Percentiles rank a stretch among this genome's conserved stretches.
These are phyloP conservation scores for Sinotaia quadrata DNA, from an alignment of 2,888 invertebrate genomes.

Conservation along the genomic window DNA sequence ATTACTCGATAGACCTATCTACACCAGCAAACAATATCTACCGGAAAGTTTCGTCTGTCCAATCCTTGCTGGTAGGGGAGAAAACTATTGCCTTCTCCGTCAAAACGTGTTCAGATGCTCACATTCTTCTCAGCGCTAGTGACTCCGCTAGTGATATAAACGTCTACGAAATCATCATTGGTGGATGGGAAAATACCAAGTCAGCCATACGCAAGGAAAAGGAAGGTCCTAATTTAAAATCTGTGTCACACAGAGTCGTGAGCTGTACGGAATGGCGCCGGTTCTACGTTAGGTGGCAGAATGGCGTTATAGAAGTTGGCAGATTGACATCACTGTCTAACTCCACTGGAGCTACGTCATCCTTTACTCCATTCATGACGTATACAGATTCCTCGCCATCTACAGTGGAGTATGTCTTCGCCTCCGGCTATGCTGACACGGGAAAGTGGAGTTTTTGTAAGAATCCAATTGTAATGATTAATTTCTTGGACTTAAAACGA, in stretches of 20 bases:
- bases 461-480: too few relatives aligned
- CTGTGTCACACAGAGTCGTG: slow-evolving; percentile 34
- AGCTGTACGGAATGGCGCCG: slow-evolving; percentile 38
- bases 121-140: slow-evolving; percentile 78
- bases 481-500: too few relatives aligned
- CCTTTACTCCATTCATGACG: slow-evolving; percentile 41
- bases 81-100: slow-evolving; percentile 79
- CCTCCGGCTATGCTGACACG: not conserved
- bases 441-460: not conserved
- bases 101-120: slow-evolving; percentile 86
- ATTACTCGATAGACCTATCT: not conserved
- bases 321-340: slow-evolving; percentile 42
- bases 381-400: slow-evolving; percentile 52
- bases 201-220: slow-evolving; percentile 70
- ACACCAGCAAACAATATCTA: not conserved
- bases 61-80: not conserved
- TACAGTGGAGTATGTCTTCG: slow-evolving; percentile 45
- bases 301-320: slow-evolving; percentile 46
- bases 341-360: not conserved
- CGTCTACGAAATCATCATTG: slow-evolving; percentile 89
- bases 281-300: slow-evolving; percentile 55
- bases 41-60: not conserved
- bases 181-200: slow-evolving; percentile 89
- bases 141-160: slow-evolving; percentile 77
- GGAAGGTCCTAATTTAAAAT: slow-evolving; percentile 44